Percentiles rank a stretch among this genome's conserved stretches.
Conservation (phyloP, 2,113 vertebrate genomes). For the Heterotilapia buettikoferi region DNA sequence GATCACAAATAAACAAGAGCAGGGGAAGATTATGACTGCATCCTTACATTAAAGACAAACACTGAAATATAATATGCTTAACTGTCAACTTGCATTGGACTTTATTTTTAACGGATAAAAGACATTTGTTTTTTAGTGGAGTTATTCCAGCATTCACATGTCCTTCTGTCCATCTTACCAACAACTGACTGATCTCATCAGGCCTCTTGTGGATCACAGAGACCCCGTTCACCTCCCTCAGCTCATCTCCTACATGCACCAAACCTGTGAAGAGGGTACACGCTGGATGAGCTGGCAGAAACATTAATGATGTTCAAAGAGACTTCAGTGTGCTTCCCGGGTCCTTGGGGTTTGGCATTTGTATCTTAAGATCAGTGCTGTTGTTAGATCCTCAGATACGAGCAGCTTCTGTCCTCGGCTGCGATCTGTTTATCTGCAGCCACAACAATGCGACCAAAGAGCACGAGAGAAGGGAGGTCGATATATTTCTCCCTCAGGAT, state of each 20-base stretch:
- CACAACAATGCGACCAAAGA: slow-evolving; percentile 35
- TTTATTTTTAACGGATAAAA: neutral
- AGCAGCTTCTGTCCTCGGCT: neutral
- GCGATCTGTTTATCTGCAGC: slow-evolving; percentile 1
- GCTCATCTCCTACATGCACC: slow-evolving; percentile 92
- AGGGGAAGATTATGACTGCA: neutral
- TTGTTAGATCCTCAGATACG: neutral
- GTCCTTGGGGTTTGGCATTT: neutral
- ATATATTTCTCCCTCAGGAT: neutral
- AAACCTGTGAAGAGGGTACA: slow-evolving; percentile 73
- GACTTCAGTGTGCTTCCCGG: neutral
- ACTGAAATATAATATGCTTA: neutral
- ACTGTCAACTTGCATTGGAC: neutral
- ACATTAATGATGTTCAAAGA: neutral
- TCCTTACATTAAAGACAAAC: neutral
- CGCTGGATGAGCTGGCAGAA: neutral
- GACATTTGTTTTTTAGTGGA: neutral
- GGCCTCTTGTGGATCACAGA: slow-evolving; percentile 89
- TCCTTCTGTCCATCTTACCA: slow-evolving; percentile 69
- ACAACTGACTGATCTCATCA: slow-evolving; percentile 94
- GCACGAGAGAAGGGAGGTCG: neutral
- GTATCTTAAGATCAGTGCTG: neutral
- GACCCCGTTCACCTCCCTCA: slow-evolving; percentile 92
- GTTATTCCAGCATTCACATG: neutral
- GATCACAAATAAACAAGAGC: slow-evolving; percentile 7